These are phyloP conservation scores for Maniola hyperantus DNA, from an alignment of 2,888 invertebrate species.

Conservation along the genomic window DNA sequence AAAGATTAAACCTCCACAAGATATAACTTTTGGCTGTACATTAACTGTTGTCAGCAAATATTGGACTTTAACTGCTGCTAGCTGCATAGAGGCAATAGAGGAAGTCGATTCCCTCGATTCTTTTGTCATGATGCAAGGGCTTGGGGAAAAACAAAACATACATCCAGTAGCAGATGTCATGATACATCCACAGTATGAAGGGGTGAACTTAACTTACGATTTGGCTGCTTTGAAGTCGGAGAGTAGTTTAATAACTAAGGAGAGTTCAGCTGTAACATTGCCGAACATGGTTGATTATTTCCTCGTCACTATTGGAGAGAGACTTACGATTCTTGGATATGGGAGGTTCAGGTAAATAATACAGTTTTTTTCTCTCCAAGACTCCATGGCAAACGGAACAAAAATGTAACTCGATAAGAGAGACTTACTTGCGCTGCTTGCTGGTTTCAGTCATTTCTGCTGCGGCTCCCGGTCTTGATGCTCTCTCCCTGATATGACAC, in stretches of 20 bases:
- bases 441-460: no score
- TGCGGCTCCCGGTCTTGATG: no score
- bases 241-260: constrained; percentile 41
- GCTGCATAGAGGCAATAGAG: constrained; percentile 67
- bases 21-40: constrained; percentile 63
- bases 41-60: constrained; percentile 56
- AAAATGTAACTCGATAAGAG: no score
- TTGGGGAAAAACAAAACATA: constrained; percentile 41
- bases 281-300: constrained; percentile 55
- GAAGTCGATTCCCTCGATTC: constrained; percentile 64
- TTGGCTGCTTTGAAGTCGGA: constrained; percentile 58
- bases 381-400: no score
- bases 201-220: constrained; percentile 53
- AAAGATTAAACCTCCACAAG: constrained; percentile 53
- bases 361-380: neutral
- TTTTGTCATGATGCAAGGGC: constrained; percentile 59
- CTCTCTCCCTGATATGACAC: no score
- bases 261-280: constrained; percentile 40
- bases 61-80: constrained; percentile 69
- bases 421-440: no score
- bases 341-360: constrained; percentile 55
- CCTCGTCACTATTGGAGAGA: constrained; percentile 60
- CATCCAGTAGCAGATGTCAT: constrained; percentile 54
- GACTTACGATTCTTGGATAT: constrained; percentile 58
- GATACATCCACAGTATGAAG: constrained; percentile 61